Conservation (phyloP, 1,140 invertebrate genomes). For the Neodiprion pinetum region DNA sequence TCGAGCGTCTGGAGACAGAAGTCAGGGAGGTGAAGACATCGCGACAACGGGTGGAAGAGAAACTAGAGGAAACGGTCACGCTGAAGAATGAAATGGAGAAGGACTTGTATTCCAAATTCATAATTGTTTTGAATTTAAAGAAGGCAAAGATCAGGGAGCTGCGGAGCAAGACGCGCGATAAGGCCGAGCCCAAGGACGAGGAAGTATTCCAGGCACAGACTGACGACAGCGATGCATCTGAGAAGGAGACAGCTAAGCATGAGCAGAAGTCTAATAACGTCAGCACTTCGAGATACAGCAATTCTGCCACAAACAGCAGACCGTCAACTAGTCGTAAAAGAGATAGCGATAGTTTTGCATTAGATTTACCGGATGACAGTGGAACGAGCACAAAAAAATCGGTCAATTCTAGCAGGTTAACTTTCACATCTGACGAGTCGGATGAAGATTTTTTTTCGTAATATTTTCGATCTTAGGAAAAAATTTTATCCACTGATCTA, state of each 20-base stretch:
- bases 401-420: conserved; percentile 1
- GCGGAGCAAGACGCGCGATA: neutral
- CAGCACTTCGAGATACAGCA: neutral
- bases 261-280: neutral
- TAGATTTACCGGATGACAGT: neutral
- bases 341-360: no score
- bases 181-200: neutral
- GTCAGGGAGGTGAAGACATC: conserved; percentile 5
- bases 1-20: neutral
- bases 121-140: conserved; percentile 23
- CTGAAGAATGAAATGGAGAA: conserved; percentile 23
- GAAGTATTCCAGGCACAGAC: conserved; percentile 16
- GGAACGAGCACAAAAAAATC: conserved; percentile 2
- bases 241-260: neutral
- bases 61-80: neutral
- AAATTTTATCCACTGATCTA: no score
- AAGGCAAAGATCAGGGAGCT: conserved; percentile 25
- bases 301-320: neutral
- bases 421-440: conserved; percentile 15
- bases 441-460: conserved; percentile 28
- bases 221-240: conserved; percentile 17
- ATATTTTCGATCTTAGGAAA: neutral
- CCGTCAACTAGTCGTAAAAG: no score
- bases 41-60: neutral
- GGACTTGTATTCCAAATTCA: conserved; percentile 21